phyloP scores from a whole-genome alignment of 2,797 vertebrate genomes.

The Peromyscus melanophrys region DNA sequence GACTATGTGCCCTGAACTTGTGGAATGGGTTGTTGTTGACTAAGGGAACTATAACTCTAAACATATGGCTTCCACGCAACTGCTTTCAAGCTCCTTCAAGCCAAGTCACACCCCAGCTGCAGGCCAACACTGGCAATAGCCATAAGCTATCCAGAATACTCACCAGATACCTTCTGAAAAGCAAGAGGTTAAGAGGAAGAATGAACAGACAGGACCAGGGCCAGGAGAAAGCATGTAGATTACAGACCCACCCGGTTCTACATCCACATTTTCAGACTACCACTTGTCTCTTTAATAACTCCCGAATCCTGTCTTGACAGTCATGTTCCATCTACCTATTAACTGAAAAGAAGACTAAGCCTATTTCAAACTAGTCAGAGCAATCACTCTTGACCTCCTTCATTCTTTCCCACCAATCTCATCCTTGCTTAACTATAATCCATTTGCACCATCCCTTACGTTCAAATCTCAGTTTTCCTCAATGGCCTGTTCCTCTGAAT shows the following conservation, averaged over 20 bases:
- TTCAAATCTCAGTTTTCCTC: conserved; percentile 40
- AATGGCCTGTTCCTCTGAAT: not conserved
- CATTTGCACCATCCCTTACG: not conserved
- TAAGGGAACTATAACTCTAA: not conserved
- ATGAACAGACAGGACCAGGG: not conserved
- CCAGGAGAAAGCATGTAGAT: not conserved
- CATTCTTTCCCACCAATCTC: not conserved
- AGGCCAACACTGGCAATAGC: not conserved
- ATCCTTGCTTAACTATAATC: not conserved
- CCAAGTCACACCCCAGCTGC: not conserved
- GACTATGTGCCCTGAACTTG: not conserved
- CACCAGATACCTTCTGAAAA: not conserved
- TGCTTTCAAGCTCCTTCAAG: not conserved
- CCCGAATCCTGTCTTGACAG: not conserved
- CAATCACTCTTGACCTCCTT: not conserved
- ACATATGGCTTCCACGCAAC: not conserved
- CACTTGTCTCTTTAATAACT: not conserved
- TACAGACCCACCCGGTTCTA: not conserved
- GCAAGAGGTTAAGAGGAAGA: conserved; percentile 11
- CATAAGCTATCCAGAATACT: not conserved
- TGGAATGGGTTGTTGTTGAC: not conserved
- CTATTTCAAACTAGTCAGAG: not conserved
- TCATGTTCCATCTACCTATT: not conserved
- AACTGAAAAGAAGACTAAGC: not conserved
- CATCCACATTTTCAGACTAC: not conserved